Evolutionary conservation across 64 coral and sea anemone genomes (phyloP), one percentile per base, ranked within the genome.

Genomic region (Actinia equina): DNA sequence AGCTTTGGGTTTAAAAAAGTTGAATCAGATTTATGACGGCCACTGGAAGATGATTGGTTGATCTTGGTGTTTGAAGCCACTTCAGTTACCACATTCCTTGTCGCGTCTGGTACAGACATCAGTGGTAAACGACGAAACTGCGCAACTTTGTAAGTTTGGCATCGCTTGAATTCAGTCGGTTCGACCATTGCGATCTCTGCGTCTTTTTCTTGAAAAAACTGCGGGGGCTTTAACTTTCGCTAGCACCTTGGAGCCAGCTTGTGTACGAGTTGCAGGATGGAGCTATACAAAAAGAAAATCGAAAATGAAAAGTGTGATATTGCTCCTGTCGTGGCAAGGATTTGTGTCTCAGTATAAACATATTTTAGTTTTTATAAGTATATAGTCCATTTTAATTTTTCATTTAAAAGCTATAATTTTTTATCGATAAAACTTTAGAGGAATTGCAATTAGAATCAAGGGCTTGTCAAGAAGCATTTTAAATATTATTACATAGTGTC

Each of bases 121-220:
- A 85, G 12, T 26, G 83, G 83, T 53, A 85, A 15, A 7, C 83
- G 83, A 52, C 83, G 83, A 43, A 85, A 85, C 8, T 85, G 56
- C 52, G 83, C 52, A 45, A 85, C 83, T 63, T 85, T 85, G 59
- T 85, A 85, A 10, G 83, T 85, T 60, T 85, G 20, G 23, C 52
- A 85, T 54, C 83, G 83, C 62, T 85, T 85, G 83, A 85, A 85
- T 41, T 42, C 53, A 19, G 43, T 18, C 12, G 83, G 55, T 9
- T 85, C 41, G 20, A 85, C 55, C 59, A 85, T 62, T 74, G 26
- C 27, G n/a, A 10, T 30, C 10, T 74, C 9, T 11, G 8, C 0
- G 1, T 74, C 23, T 37, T 74, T 74, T 30, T 74, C 69, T 37
- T 74, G n/a, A 30, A 8, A 8, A 41, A 74, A 2, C n/a, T 12